phyloP scores from a whole-genome alignment of 2,113 vertebrate species.

The Clarias batrachus region DNA sequence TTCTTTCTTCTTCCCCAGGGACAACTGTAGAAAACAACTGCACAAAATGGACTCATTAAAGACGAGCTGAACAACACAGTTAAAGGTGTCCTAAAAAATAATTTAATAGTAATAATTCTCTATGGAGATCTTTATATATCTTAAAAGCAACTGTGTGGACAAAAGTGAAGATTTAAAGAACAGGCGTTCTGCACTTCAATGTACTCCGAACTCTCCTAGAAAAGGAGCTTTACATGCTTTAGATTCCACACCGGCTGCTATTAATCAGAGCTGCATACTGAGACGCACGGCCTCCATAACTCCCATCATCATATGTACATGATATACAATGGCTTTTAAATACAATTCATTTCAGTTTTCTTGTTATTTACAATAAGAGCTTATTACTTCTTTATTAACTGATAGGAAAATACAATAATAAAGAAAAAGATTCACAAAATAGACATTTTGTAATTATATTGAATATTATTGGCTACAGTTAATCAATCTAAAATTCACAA shows the following conservation, averaged over 20 bases:
- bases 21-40: conserved; percentile 65
- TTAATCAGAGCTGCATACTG: conserved; percentile 52
- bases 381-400: conserved; percentile 63
- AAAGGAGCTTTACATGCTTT: conserved; percentile 28
- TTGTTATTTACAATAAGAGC: conserved; percentile 78
- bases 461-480: conserved; percentile 25
- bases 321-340: conserved; percentile 77
- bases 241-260: conserved; percentile 45
- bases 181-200: conserved; percentile 24
- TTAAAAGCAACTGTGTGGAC: conserved; percentile 29
- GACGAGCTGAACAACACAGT: conserved; percentile 3
- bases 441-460: conserved; percentile 23
- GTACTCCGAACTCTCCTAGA: conserved; percentile 2
- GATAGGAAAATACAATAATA: conserved; percentile 34
- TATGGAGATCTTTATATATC: conserved; percentile 28
- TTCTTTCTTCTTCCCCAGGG: conserved; percentile 30
- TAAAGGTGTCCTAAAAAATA: conserved; percentile 41
- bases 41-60: conserved; percentile 53
- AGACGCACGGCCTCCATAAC: conserved; percentile 57
- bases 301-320: conserved; percentile 72
- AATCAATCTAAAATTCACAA: conserved; percentile 23
- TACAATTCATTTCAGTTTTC: conserved; percentile 65
- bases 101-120: conserved; percentile 53
- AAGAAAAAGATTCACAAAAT: conserved; percentile 12
- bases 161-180: conserved; percentile 18